These are phyloP conservation scores for Drosophila barbarae DNA, from an alignment of 2,888 invertebrate species.

Conservation along the genomic window DNA sequence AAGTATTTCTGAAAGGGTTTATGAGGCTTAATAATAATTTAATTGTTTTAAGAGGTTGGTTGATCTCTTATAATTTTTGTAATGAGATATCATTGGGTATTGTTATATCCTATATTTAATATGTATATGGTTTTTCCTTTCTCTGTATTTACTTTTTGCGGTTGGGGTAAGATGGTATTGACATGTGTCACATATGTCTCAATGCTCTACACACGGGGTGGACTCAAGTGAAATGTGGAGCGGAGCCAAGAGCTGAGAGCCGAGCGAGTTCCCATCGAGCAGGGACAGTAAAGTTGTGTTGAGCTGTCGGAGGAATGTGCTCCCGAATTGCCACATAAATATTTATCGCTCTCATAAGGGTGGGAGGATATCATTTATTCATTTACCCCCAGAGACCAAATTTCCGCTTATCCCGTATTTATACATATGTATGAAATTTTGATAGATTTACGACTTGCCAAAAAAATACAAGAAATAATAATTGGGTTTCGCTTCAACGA, in stretches of 20 bases:
- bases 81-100: too few relatives aligned
- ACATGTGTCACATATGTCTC: constrained; percentile 44
- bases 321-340: constrained; percentile 59
- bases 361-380: constrained; percentile 37
- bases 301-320: constrained; percentile 44
- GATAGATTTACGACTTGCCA: constrained; percentile 39
- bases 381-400: constrained; percentile 38
- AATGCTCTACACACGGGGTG: constrained; percentile 10
- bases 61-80: too few relatives aligned
- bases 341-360: constrained; percentile 48
- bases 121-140: neutral
- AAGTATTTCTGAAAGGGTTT: neutral
- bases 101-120: neutral
- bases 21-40: too few relatives aligned
- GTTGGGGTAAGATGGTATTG: constrained; percentile 26
- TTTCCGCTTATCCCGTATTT: constrained; percentile 35
- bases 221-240: constrained; percentile 3
- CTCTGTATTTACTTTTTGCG: neutral
- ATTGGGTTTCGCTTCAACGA: constrained; percentile 25
- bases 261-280: neutral
- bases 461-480: constrained; percentile 23
- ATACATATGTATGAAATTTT: constrained; percentile 34
- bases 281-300: constrained; percentile 22
- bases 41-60: too few relatives aligned
- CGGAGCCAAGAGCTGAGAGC: neutral